Evolutionary conservation across 2,888 invertebrate genomes (phyloP).

Genomic region (Sarcophaga subvicina): DNA sequence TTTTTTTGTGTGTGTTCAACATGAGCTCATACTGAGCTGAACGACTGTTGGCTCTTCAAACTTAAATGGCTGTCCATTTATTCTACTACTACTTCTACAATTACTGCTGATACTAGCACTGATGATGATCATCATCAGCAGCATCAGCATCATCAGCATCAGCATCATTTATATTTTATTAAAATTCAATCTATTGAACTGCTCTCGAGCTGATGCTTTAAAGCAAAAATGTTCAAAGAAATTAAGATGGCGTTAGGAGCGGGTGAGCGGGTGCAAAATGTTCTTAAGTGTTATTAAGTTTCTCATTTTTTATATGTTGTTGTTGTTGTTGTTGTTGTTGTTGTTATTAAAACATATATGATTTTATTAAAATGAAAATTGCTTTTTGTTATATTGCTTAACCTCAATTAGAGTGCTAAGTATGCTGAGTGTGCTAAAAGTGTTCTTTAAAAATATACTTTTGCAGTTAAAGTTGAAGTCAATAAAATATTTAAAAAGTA

Average conservation of each 20-base stretch:
- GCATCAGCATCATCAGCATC: slow-evolving; percentile 33
- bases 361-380: slow-evolving; percentile 64
- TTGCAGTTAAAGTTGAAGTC: no score
- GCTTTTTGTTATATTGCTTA: slow-evolving; percentile 63
- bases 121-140: slow-evolving; percentile 44
- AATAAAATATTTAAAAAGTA: no score
- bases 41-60: slow-evolving; percentile 33
- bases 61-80: slow-evolving; percentile 43
- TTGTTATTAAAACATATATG: slow-evolving; percentile 32
- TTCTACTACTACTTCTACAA: not conserved
- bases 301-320: slow-evolving; percentile 21
- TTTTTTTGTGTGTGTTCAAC: not conserved
- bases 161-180: slow-evolving; percentile 60
- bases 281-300: slow-evolving; percentile 54
- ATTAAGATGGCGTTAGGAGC: not conserved
- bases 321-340: no score
- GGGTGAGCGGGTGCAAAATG: slow-evolving; percentile 23
- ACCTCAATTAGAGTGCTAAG: slow-evolving; percentile 55
- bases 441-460: not conserved
- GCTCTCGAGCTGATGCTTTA: slow-evolving; percentile 22
- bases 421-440: slow-evolving; percentile 37
- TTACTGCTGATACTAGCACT: not conserved
- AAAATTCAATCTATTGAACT: slow-evolving; percentile 62
- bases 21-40: slow-evolving; percentile 1
- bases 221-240: slow-evolving; percentile 17